These are phyloP conservation scores for Stomatorhinus ivindoensis DNA, from an alignment of 2,113 vertebrate genomes.

Conservation along the genomic window DNA sequence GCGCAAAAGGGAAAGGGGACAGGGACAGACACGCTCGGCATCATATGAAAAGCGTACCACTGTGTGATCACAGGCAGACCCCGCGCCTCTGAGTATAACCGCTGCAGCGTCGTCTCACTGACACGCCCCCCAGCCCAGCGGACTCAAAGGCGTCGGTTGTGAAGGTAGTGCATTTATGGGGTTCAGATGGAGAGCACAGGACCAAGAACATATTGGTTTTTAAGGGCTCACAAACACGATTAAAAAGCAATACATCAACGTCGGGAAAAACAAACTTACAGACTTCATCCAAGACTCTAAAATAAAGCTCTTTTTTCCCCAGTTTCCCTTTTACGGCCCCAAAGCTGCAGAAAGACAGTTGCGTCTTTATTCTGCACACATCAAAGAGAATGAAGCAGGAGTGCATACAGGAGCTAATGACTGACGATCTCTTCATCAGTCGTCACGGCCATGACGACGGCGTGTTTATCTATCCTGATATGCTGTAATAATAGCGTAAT, in stretches of 20 bases:
- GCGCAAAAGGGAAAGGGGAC: neutral
- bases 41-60: neutral
- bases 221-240: neutral
- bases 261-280: neutral
- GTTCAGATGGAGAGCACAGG: neutral
- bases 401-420: neutral
- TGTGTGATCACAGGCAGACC: neutral
- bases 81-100: neutral
- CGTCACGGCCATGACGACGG: neutral
- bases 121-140: neutral
- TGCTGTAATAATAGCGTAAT: neutral
- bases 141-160: neutral
- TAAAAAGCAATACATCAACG: neutral
- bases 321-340: neutral
- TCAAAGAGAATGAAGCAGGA: neutral
- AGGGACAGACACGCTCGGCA: neutral
- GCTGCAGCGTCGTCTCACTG: neutral
- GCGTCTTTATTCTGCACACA: neutral
- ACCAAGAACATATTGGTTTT: neutral
- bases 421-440: neutral
- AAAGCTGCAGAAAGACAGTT: neutral
- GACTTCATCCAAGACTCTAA: neutral
- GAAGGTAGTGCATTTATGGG: neutral
- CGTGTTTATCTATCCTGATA: neutral
- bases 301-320: neutral